Evolutionary conservation across 2,888 invertebrate genomes (phyloP).

Genomic region (Nebria brevicollis): DNA sequence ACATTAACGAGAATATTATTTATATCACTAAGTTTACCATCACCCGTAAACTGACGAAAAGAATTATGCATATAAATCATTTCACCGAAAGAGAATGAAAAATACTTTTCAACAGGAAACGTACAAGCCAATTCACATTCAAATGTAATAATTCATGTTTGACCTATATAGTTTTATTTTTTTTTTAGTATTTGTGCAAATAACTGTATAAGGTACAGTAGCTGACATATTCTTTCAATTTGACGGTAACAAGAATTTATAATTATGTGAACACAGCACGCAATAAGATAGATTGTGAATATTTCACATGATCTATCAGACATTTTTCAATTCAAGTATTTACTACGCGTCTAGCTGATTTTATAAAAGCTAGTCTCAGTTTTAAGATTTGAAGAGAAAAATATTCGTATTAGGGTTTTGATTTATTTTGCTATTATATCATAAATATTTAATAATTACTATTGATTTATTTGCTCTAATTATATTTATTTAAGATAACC

Average conservation of each 20-base stretch:
- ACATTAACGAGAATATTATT: conserved; percentile 42
- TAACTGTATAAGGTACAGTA: conserved; percentile 11
- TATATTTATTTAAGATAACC: too few relatives aligned
- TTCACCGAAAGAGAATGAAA: conserved; percentile 31
- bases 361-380: background rate
- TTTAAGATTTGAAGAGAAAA: background rate
- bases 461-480: too few relatives aligned
- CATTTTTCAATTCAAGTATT: background rate
- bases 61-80: conserved; percentile 27
- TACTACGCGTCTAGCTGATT: background rate
- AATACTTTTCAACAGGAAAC: conserved; percentile 39
- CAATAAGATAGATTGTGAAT: background rate
- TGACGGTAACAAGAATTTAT: background rate
- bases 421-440: too few relatives aligned
- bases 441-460: too few relatives aligned
- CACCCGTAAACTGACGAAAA: conserved; percentile 21
- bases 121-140: conserved; percentile 28
- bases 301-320: background rate
- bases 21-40: conserved; percentile 12
- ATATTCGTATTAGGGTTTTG: background rate
- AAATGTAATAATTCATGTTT: conserved; percentile 36
- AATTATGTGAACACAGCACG: background rate
- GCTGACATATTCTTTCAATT: background rate
- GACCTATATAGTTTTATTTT: conserved; percentile 35
- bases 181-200: background rate